phyloP scores from a whole-genome alignment of 1,140 invertebrate genomes.

The Uloborus diversus region DNA sequence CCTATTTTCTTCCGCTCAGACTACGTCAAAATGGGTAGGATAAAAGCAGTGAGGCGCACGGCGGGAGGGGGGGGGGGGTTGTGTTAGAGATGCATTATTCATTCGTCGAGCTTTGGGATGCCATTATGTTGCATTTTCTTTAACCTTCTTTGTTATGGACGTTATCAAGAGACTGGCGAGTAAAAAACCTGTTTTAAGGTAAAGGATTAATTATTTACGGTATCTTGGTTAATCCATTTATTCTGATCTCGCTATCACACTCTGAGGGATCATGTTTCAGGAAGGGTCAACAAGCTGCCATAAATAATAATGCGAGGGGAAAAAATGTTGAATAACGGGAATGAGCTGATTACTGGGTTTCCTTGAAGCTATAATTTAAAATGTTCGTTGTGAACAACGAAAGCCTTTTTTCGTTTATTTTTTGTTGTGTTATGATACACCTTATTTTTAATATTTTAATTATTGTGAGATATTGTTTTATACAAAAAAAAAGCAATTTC shows the following conservation, averaged over 20 bases:
- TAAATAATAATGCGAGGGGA: slow-evolving; percentile 1
- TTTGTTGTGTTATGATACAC: too few relatives aligned
- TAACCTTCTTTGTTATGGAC: neutral
- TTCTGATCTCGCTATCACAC: slow-evolving; percentile 21
- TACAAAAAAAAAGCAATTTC: too few relatives aligned
- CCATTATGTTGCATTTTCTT: slow-evolving; percentile 14
- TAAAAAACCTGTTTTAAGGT: slow-evolving; percentile 28
- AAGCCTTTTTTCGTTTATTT: too few relatives aligned
- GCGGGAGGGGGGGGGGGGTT: too few relatives aligned
- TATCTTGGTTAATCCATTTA: slow-evolving; percentile 25
- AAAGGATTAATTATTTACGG: slow-evolving; percentile 41
- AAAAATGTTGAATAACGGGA: slow-evolving; percentile 1
- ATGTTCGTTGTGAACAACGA: too few relatives aligned
- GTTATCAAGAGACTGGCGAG: neutral
- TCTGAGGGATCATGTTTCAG: neutral
- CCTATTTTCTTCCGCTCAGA: slow-evolving; percentile 44
- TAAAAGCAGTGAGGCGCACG: slow-evolving; percentile 22
- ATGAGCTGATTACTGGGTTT: too few relatives aligned
- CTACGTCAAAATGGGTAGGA: slow-evolving; percentile 36
- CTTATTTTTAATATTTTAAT: too few relatives aligned
- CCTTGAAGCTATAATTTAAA: too few relatives aligned
- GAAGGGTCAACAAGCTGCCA: neutral
- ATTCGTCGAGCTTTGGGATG: slow-evolving; percentile 28
- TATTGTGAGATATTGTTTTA: too few relatives aligned
- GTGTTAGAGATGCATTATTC: slow-evolving; percentile 49